Evolutionary conservation across 2,797 vertebrate species (phyloP).

Genomic region (Danio albolineatus): DNA sequence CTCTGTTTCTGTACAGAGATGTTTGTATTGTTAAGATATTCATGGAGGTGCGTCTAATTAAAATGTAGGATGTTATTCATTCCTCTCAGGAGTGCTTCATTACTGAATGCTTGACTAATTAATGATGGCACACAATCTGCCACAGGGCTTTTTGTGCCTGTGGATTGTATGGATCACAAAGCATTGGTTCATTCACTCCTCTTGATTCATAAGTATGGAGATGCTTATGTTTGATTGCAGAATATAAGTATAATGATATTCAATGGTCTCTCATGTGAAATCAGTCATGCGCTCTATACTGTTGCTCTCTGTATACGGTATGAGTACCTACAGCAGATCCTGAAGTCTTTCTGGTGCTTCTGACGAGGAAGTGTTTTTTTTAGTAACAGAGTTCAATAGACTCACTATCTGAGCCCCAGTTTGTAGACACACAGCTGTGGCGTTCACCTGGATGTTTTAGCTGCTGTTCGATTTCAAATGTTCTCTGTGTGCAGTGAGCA

Average conservation of each 20-base stretch:
- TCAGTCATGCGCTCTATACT: neutral
- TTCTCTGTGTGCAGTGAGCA: neutral
- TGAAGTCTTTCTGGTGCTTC: neutral
- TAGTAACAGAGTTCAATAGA: slow-evolving; percentile 6
- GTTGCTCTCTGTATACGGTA: neutral
- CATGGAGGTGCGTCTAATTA: neutral
- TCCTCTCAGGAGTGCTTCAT: slow-evolving; percentile 32
- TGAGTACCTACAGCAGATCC: neutral
- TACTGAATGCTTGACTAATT: slow-evolving; percentile 39
- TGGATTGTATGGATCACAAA: slow-evolving; percentile 9
- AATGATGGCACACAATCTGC: slow-evolving; percentile 4
- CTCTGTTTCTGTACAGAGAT: neutral
- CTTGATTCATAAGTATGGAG: slow-evolving; percentile 18
- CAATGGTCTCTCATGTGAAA: neutral
- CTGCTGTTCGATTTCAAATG: neutral
- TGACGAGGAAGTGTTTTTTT: slow-evolving; percentile 1
- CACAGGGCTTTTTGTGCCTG: slow-evolving; percentile 8
- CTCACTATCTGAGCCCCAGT: neutral
- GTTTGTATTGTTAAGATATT: neutral
- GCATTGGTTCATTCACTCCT: slow-evolving; percentile 15
- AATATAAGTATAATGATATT: slow-evolving; percentile 17
- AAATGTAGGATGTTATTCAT: slow-evolving; percentile 10
- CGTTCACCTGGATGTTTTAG: neutral
- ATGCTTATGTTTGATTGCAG: neutral
- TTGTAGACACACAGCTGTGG: neutral